These are phyloP conservation scores for Scarus forsteni DNA, from an alignment of 2,797 vertebrate species.

Conservation along the genomic window DNA sequence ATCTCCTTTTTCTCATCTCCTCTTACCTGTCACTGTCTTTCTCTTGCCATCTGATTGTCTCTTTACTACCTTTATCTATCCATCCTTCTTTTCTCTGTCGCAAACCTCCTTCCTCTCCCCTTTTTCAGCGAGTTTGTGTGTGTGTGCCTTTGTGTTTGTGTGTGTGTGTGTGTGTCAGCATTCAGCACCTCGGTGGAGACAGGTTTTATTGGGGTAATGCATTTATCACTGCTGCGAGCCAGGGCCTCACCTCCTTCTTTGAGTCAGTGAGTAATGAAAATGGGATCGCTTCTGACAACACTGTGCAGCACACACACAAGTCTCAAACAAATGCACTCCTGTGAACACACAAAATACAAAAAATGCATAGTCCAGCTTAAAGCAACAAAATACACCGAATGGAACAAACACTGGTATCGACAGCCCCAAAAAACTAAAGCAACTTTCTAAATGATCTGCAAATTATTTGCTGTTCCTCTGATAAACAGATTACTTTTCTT, in stretches of 20 bases:
- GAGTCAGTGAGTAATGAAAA: constrained; percentile 87
- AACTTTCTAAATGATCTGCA: constrained; percentile 11
- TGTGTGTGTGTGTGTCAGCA: constrained; percentile 69
- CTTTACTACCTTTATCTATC: constrained; percentile 74
- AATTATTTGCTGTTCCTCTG: too few species aligned
- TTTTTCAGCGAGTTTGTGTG: constrained; percentile 18
- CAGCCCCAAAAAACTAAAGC: constrained; percentile 10
- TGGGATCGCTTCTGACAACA: constrained; percentile 85
- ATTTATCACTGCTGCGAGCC: constrained; percentile 82
- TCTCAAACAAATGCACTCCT: constrained; percentile 52
- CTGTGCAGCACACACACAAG: constrained; percentile 61
- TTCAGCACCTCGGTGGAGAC: constrained; percentile 78
- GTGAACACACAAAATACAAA: constrained; percentile 21
- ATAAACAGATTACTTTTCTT: too few species aligned
- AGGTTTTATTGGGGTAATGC: constrained; percentile 83
- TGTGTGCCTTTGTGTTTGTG: constrained; percentile 44
- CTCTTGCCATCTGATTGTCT: constrained; percentile 77
- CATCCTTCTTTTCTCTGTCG: constrained; percentile 61
- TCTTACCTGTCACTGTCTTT: constrained; percentile 74
- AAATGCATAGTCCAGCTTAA: constrained; percentile 39
- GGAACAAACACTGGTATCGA: constrained; percentile 24
- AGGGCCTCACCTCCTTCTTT: constrained; percentile 81
- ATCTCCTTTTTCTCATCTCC: constrained; percentile 69
- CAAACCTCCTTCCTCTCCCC: constrained; percentile 38
- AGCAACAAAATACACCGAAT: constrained; percentile 43